Evolutionary conservation across 1,140 invertebrate genomes (phyloP).

Genomic region (Varroa destructor): DNA sequence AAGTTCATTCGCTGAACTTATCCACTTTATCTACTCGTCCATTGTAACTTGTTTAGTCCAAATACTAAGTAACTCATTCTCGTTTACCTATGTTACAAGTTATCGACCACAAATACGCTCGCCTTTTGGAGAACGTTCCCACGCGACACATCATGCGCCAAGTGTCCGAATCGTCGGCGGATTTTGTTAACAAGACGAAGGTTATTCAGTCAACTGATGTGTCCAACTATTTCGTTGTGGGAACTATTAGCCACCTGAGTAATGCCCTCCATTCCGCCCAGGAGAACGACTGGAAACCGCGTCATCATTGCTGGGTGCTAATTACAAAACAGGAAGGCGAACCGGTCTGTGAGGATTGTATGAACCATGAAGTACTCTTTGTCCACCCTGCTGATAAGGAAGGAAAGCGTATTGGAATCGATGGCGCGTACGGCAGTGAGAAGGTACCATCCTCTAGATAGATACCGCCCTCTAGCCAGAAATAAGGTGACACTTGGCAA

Average conservation of each 20-base stretch:
- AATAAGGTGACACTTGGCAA: too few species aligned
- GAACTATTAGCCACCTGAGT: conserved; percentile 54
- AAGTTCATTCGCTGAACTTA: conserved; percentile 10
- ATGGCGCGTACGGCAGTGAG: neutral
- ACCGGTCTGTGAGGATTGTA: neutral
- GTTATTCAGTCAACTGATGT: conserved; percentile 61
- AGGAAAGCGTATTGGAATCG: neutral
- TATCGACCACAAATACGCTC: conserved; percentile 84
- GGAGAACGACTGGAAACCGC: neutral
- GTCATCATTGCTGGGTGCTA: conserved; percentile 22
- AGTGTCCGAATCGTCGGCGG: conserved; percentile 46
- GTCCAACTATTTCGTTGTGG: conserved; percentile 71
- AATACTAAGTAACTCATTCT: conserved; percentile 12
- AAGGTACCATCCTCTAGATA: neutral
- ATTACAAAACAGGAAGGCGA: conserved; percentile 18
- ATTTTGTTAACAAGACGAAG: conserved; percentile 47
- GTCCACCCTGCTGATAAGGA: neutral
- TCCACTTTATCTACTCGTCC: neutral
- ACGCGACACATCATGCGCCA: conserved; percentile 60
- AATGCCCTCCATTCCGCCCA: conserved; percentile 49
- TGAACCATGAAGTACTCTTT: conserved; percentile 1
- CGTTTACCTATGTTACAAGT: conserved; percentile 42
- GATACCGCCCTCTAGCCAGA: too few species aligned
- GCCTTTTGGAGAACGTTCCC: conserved; percentile 67
- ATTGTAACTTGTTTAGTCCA: conserved; percentile 29